A percentile compares a stretch with the other conserved stretches of the same genome.
phyloP scores from a whole-genome alignment of 2,113 vertebrate genomes.

The Orthonyx spaldingii region DNA sequence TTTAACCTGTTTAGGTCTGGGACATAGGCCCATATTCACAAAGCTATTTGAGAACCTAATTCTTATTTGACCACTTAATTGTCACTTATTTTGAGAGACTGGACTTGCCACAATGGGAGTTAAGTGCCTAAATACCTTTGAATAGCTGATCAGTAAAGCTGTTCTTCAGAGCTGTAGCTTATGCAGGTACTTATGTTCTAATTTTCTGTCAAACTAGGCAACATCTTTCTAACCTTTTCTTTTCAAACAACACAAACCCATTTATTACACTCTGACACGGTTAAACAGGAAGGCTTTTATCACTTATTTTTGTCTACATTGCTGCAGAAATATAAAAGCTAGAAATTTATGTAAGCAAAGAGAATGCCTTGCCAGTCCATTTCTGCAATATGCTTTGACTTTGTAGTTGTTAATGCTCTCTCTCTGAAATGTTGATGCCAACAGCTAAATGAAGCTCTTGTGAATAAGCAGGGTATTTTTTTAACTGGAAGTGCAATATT shows the following conservation, averaged over 20 bases:
- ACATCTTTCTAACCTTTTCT: background rate
- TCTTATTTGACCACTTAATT: background rate
- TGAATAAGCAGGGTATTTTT: background rate
- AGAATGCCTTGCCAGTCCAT: background rate
- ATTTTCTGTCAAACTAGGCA: background rate
- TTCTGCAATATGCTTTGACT: background rate
- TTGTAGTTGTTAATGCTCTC: background rate
- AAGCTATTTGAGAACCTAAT: background rate
- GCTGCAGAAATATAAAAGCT: background rate
- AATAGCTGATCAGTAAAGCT: background rate
- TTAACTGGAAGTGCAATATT: background rate
- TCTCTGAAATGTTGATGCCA: background rate
- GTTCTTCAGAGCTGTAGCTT: background rate
- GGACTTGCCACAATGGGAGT: background rate
- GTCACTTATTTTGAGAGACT: background rate
- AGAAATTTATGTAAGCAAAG: background rate
- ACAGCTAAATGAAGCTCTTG: conserved; percentile 11
- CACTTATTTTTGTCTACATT: background rate
- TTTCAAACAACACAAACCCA: background rate
- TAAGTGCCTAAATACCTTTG: background rate
- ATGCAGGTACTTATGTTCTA: background rate
- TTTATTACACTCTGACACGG: background rate
- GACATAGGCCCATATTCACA: background rate
- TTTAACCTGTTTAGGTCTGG: conserved; percentile 15
- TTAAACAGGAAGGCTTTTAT: background rate